These are phyloP conservation scores for Gracilinanus agilis DNA, from an alignment of 2,113 vertebrate genomes.

Conservation along the genomic window DNA sequence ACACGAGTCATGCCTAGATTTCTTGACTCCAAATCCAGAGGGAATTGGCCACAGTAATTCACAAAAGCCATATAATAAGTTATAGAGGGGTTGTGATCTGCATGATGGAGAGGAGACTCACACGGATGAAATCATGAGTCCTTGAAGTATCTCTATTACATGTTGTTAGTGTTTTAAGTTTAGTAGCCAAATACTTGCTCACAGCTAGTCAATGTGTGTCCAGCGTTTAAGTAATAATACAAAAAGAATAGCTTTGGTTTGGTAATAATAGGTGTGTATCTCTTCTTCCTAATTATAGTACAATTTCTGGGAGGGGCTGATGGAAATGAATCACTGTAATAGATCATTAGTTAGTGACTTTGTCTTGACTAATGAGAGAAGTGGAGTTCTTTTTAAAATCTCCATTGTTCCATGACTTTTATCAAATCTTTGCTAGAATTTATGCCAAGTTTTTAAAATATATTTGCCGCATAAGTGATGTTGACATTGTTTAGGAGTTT, in stretches of 20 bases:
- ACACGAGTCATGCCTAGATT: background rate
- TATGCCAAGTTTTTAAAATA: background rate
- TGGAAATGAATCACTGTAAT: conserved; percentile 68
- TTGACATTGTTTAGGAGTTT: conserved; percentile 50
- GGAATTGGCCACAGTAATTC: background rate
- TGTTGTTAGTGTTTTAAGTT: background rate
- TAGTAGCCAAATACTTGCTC: background rate
- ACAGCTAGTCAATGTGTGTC: background rate
- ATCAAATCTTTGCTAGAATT: background rate
- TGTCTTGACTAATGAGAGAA: conserved; percentile 60
- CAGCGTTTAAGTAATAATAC: background rate
- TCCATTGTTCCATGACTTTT: conserved; percentile 34
- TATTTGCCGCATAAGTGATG: background rate
- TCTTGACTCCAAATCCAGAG: background rate
- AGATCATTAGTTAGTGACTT: conserved; percentile 37
- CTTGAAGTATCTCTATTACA: background rate
- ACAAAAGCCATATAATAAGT: background rate
- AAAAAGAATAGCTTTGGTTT: conserved; percentile 53
- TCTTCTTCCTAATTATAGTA: conserved; percentile 67
- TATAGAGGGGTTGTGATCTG: background rate
- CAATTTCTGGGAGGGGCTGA: conserved; percentile 67
- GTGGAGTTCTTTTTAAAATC: conserved; percentile 38
- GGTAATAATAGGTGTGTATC: conserved; percentile 67
- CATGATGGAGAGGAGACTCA: background rate
- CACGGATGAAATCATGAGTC: background rate